phyloP scores from a whole-genome alignment of 2,888 invertebrate species.

The Cheilosia vulpina region DNA sequence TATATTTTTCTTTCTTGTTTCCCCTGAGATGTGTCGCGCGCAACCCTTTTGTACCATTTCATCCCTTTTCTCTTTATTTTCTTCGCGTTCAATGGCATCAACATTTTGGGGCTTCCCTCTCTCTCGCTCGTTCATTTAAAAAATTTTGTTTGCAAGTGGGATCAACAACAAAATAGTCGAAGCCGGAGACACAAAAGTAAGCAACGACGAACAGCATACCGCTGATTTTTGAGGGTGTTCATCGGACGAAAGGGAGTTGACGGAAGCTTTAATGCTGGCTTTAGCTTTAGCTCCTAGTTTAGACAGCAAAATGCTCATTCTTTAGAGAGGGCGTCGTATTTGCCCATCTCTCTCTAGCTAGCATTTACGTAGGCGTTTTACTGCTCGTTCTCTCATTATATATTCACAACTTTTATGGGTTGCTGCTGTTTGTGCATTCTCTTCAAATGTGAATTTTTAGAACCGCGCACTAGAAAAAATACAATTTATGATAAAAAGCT shows the following conservation, averaged over 20 bases:
- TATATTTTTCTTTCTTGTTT: constrained; percentile 35
- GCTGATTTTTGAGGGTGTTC: constrained; percentile 22
- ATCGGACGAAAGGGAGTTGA: background rate
- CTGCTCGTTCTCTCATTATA: constrained; percentile 41
- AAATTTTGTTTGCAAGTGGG: constrained; percentile 21
- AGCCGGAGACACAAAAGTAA: constrained; percentile 27
- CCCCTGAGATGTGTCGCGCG: constrained; percentile 57
- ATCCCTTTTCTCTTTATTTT: constrained; percentile 29
- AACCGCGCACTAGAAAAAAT: constrained; percentile 28
- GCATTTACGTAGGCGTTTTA: constrained; percentile 4
- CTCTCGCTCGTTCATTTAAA: constrained; percentile 46
- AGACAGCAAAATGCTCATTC: background rate
- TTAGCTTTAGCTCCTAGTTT: background rate
- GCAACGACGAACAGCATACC: constrained; percentile 5
- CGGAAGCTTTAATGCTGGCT: constrained; percentile 31
- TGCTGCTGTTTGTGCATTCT: constrained; percentile 42
- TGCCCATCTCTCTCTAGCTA: constrained; percentile 22
- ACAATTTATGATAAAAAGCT: constrained; percentile 22
- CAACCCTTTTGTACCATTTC: constrained; percentile 52
- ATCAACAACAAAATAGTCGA: constrained; percentile 49
- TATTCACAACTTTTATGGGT: constrained; percentile 49
- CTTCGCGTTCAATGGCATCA: constrained; percentile 4
- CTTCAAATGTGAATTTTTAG: constrained; percentile 20
- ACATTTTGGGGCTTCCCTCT: constrained; percentile 8
- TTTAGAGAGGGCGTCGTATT: constrained; percentile 11